phyloP scores from a whole-genome alignment of 2,797 vertebrate genomes.

The Premnoplex brunnescens region DNA sequence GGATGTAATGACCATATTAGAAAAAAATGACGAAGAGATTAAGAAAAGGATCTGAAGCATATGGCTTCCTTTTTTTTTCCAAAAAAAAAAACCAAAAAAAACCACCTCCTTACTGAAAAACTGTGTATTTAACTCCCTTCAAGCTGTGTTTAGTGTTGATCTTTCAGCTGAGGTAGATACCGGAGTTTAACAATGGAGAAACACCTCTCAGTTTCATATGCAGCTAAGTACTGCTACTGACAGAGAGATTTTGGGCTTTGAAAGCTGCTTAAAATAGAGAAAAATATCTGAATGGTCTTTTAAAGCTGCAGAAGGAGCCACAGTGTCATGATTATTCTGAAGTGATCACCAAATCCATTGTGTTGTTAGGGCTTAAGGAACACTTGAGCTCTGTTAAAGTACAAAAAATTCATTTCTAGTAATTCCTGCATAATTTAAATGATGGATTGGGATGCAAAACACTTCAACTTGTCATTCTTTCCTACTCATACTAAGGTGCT shows the following conservation, averaged over 20 bases:
- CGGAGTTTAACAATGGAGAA: neutral
- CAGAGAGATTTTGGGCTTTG: conserved; percentile 31
- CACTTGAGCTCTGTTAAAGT: conserved; percentile 67
- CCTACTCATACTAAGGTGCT: conserved; percentile 20
- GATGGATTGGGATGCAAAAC: conserved; percentile 12
- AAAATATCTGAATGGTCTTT: conserved; percentile 35
- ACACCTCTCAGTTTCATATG: neutral
- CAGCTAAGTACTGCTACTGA: conserved; percentile 11
- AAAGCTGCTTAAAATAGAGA: conserved; percentile 57
- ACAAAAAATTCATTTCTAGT: conserved; percentile 67
- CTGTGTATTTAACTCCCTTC: neutral
- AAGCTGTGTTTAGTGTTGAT: neutral
- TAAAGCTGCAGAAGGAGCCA: conserved; percentile 59
- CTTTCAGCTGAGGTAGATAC: conserved; percentile 7
- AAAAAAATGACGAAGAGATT: neutral
- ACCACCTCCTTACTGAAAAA: neutral
- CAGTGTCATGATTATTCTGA: conserved; percentile 63
- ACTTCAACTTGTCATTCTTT: conserved; percentile 41
- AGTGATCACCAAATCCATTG: conserved; percentile 68
- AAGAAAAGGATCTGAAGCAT: neutral
- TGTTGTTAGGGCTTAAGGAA: conserved; percentile 69
- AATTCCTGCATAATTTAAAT: conserved; percentile 68
- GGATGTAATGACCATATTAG: neutral
- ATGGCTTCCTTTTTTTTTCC: neutral
- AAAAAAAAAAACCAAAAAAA: neutral